Evolutionary conservation across 2,797 vertebrate genomes (phyloP).

Genomic region (Pangasius krempfi): DNA sequence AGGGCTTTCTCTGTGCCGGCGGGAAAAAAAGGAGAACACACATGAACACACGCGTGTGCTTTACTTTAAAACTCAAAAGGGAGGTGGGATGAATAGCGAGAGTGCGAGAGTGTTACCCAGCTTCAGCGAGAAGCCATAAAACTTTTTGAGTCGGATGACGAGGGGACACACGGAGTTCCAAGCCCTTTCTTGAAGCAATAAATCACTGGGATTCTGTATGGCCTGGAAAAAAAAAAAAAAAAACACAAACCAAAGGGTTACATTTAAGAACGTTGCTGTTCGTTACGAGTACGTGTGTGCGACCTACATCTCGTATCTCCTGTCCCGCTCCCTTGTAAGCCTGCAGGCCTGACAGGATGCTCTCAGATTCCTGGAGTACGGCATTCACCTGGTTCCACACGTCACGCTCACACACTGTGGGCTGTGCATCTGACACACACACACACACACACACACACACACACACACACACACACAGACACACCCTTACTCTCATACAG

Average conservation of each 20-base stretch:
- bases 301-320: constrained; percentile 94
- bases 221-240: constrained; percentile 73
- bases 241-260: constrained; percentile 1
- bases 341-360: constrained; percentile 90
- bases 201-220: constrained; percentile 94
- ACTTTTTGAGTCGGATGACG: constrained; percentile 93
- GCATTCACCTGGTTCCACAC: constrained; percentile 98
- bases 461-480: too few relatives aligned
- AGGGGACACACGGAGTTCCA: constrained; percentile 97
- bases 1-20: constrained; percentile 85
- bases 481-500: background rate
- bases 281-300: background rate
- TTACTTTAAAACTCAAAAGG: background rate
- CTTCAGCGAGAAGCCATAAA: constrained; percentile 94
- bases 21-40: background rate
- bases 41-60: background rate
- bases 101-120: constrained; percentile 77
- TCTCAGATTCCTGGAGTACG: constrained; percentile 96
- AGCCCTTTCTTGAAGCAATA: constrained; percentile 89
- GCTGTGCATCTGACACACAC: constrained; percentile 88
- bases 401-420: constrained; percentile 91
- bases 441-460: constrained; percentile 1
- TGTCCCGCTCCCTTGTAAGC: constrained; percentile 97
- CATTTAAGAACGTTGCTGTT: background rate
- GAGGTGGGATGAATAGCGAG: background rate